Evolutionary conservation across 2,888 invertebrate genomes (phyloP).

Genomic region (Eupithecia vulgata): DNA sequence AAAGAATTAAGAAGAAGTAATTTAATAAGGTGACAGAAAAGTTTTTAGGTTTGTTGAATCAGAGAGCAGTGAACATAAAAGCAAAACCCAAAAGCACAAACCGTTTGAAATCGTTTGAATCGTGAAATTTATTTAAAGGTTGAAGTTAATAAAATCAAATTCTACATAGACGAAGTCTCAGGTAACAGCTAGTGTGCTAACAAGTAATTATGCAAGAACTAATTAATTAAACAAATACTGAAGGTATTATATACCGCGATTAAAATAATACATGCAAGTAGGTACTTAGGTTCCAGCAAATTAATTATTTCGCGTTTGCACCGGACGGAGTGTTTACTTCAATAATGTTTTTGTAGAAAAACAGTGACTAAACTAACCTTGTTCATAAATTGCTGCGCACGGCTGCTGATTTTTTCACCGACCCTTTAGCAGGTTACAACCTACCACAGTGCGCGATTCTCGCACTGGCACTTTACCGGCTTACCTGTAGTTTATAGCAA

Average conservation of each 20-base stretch:
- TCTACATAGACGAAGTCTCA: too few relatives aligned
- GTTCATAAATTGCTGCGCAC: conserved; percentile 45
- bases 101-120: too few relatives aligned
- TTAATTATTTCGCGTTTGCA: conserved; percentile 43
- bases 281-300: background rate
- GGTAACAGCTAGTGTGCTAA: too few relatives aligned
- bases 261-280: background rate
- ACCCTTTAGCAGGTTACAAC: conserved; percentile 60
- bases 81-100: too few relatives aligned
- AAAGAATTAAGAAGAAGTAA: too few relatives aligned
- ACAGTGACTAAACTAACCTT: conserved; percentile 41
- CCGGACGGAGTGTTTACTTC: conserved; percentile 46
- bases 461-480: background rate
- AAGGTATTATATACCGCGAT: background rate
- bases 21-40: too few relatives aligned
- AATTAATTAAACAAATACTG: background rate
- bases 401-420: conserved; percentile 54
- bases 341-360: conserved; percentile 49
- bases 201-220: background rate
- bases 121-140: too few relatives aligned
- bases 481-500: background rate
- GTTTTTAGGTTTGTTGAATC: too few relatives aligned
- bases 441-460: background rate
- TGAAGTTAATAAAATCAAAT: too few relatives aligned
- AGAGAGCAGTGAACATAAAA: too few relatives aligned